phyloP scores from a whole-genome alignment of 2,888 invertebrate genomes.

The Amorpha juglandis region DNA sequence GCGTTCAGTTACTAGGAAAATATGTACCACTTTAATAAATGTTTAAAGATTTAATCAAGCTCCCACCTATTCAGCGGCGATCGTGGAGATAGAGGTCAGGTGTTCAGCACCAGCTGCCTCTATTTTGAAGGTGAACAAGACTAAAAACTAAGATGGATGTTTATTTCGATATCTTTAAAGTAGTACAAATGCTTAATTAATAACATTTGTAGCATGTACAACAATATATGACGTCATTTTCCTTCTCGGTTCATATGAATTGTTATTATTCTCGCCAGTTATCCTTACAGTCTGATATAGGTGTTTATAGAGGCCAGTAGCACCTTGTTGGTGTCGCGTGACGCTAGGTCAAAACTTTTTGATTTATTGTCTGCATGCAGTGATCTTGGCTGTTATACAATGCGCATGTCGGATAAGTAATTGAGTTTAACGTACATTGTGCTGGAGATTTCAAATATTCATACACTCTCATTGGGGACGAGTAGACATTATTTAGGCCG shows the following conservation, averaged over 20 bases:
- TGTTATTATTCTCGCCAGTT: background rate
- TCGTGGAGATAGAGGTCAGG: too few relatives aligned
- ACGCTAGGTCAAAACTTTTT: conserved; percentile 10
- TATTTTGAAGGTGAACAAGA: too few relatives aligned
- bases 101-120: too few relatives aligned
- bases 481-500: background rate
- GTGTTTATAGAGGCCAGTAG: background rate
- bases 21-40: too few relatives aligned
- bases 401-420: conserved; percentile 12
- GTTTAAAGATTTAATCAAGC: too few relatives aligned
- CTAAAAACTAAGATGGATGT: too few relatives aligned
- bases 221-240: background rate
- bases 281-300: conserved; percentile 9
- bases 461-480: background rate
- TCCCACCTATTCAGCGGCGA: too few relatives aligned
- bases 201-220: too few relatives aligned
- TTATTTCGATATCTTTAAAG: too few relatives aligned
- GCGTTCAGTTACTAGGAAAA: too few relatives aligned
- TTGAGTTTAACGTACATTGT: background rate
- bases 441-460: conserved; percentile 11
- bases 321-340: conserved; percentile 8
- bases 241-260: background rate
- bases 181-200: too few relatives aligned
- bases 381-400: background rate
- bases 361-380: background rate